phyloP scores from a whole-genome alignment of 2,888 invertebrate genomes.

The Colostygia pectinataria region DNA sequence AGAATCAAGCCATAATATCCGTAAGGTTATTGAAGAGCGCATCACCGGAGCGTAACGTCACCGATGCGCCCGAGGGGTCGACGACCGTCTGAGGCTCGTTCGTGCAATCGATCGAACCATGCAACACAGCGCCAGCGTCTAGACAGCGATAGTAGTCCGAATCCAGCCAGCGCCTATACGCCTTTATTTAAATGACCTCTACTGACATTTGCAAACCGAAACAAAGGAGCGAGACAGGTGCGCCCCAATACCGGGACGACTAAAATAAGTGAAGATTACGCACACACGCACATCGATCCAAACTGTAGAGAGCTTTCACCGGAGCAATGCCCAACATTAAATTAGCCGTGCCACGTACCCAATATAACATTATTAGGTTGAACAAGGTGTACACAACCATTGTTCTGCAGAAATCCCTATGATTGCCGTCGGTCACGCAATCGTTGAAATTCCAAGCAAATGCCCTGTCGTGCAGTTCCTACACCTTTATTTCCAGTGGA shows the following conservation, averaged over 20 bases:
- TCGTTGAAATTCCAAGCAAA: conserved; percentile 47
- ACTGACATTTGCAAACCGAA: conserved; percentile 78
- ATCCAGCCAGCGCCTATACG: conserved; percentile 65
- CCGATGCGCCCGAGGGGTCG: conserved; percentile 81
- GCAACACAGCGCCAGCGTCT: conserved; percentile 76
- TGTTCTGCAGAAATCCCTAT: conserved; percentile 44
- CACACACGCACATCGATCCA: conserved; percentile 48
- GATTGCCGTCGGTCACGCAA: conserved; percentile 58
- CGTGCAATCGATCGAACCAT: conserved; percentile 81
- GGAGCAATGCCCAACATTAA: conserved; percentile 43
- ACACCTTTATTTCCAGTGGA: conserved; percentile 27
- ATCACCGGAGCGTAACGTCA: conserved; percentile 81
- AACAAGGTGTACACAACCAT: conserved; percentile 42
- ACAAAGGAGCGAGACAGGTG: conserved; percentile 80
- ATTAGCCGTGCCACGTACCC: conserved; percentile 26
- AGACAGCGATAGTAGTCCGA: conserved; percentile 76
- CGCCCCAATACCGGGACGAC: conserved; percentile 54
- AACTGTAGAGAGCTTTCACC: conserved; percentile 73
- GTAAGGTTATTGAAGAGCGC: conserved; percentile 74
- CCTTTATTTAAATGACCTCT: conserved; percentile 81
- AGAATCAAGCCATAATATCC: conserved; percentile 61
- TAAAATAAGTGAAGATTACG: conserved; percentile 72
- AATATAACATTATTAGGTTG: conserved; percentile 29
- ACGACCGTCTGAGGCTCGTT: conserved; percentile 77
- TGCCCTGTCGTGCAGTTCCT: conserved; percentile 13